These are phyloP conservation scores for Papilio machaon DNA, from an alignment of 1,140 invertebrate genomes.

Conservation along the genomic window DNA sequence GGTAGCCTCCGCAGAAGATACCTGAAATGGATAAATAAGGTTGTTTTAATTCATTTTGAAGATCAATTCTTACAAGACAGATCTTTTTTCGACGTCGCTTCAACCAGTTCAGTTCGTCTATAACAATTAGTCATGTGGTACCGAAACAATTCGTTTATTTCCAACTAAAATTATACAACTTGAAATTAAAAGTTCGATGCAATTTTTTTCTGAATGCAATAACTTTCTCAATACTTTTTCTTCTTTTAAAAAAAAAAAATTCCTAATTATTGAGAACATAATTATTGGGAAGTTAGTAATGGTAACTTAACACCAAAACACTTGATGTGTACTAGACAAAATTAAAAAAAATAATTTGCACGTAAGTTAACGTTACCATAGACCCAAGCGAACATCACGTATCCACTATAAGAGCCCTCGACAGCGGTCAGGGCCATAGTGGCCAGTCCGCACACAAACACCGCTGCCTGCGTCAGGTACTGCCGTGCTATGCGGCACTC, in stretches of 20 bases:
- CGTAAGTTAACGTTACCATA: constrained; percentile 83
- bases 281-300: too few relatives aligned
- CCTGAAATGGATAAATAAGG: constrained; percentile 73
- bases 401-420: constrained; percentile 89
- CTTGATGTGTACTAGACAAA: too few relatives aligned
- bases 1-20: constrained; percentile 91
- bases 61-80: background rate
- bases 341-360: background rate
- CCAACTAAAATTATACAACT: background rate
- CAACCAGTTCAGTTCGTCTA: too few relatives aligned
- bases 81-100: too few relatives aligned
- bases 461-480: constrained; percentile 90
- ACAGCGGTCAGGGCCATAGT: constrained; percentile 92
- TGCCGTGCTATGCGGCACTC: constrained; percentile 93
- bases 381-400: constrained; percentile 92
- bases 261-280: too few relatives aligned
- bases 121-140: too few relatives aligned
- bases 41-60: background rate
- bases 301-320: too few relatives aligned
- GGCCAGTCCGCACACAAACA: constrained; percentile 90
- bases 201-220: background rate
- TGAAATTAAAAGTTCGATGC: background rate
- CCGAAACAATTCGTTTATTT: too few relatives aligned
- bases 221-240: background rate
- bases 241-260: too few relatives aligned